Evolutionary conservation across 2,113 vertebrate species (phyloP), one percentile per base, ranked within the genome.

Genomic region (Montifringilla adamsi): DNA sequence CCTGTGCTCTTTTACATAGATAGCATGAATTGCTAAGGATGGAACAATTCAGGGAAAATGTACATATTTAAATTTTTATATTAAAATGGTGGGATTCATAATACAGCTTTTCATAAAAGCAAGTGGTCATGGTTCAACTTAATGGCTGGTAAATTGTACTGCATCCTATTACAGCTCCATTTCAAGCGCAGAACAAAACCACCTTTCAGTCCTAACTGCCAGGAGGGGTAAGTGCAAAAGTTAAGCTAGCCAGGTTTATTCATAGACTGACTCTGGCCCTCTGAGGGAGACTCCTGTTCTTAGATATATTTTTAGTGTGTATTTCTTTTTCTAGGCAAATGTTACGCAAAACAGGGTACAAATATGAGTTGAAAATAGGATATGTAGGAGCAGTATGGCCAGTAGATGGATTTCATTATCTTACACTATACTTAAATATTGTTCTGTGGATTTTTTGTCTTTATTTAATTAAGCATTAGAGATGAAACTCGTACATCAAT

Each of bases 71-170:
- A 80, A 80, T 86, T 94, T 95, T 90, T 95, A 89, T 96, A 96
- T 95, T 95, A 94, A 93, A 93, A 96, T 0, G 0, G 46, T 75
- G 56, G 83, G 81, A 68, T 96, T 84, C 59, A 13, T 82, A 88
- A 41, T 95, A 85, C 89, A 95, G 92, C 90, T 94, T 95, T 97
- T 97, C 94, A 84, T 95, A 96, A 93, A 96, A 95, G 95, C 93
- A 94, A 63, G 56, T 93, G 79, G 64, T 89, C 69, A 6, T 56
- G 68, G n/a, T 96, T 95, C 70, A 84, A 62, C 13, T 60, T 78
- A 68, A 64, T 44, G 64, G 73, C 85, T 90, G 93, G 75, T 89
- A 78, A 89, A 94, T 95, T 89, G 72, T 83, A 81, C 63, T 92
- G 70, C 88, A 50, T 96, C 58, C 78, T 94, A 50, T 93, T 66